These are phyloP conservation scores for Semaprochilodus insignis DNA, from an alignment of 2,797 vertebrate genomes.

Conservation along the genomic window DNA sequence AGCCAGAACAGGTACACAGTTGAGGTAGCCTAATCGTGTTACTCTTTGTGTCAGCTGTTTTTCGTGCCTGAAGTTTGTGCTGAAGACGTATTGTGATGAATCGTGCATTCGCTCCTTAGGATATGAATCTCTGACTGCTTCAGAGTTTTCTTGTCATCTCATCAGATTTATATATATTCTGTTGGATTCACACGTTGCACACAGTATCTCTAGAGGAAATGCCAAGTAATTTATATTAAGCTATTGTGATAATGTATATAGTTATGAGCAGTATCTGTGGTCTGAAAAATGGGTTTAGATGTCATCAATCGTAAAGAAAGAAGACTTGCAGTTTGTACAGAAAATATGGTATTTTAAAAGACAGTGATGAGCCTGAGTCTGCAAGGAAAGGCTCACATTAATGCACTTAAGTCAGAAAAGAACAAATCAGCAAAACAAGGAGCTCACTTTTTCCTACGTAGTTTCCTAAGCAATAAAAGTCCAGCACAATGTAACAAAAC, in stretches of 20 bases:
- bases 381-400: not conserved
- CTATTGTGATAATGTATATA: slow-evolving; percentile 26
- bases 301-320: not conserved
- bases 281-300: not conserved
- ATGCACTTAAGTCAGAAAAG: not conserved
- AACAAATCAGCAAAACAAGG: not conserved
- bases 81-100: slow-evolving; percentile 23
- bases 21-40: slow-evolving; percentile 21
- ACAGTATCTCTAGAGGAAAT: slow-evolving; percentile 25
- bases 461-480: slow-evolving; percentile 55
- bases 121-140: slow-evolving; percentile 32
- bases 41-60: slow-evolving; percentile 33
- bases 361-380: not conserved
- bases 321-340: not conserved
- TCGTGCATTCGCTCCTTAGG: slow-evolving; percentile 31
- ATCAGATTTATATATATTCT: not conserved
- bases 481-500: slow-evolving; percentile 53
- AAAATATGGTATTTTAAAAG: not conserved
- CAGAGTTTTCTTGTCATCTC: not conserved
- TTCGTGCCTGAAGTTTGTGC: slow-evolving; percentile 17
- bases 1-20: slow-evolving; percentile 16
- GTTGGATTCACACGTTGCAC: not conserved
- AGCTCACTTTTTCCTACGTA: not conserved
- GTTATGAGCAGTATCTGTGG: slow-evolving; percentile 3
- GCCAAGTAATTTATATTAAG: slow-evolving; percentile 38